phyloP scores from a whole-genome alignment of 2,888 invertebrate species.

The Lissonota sp. region DNA sequence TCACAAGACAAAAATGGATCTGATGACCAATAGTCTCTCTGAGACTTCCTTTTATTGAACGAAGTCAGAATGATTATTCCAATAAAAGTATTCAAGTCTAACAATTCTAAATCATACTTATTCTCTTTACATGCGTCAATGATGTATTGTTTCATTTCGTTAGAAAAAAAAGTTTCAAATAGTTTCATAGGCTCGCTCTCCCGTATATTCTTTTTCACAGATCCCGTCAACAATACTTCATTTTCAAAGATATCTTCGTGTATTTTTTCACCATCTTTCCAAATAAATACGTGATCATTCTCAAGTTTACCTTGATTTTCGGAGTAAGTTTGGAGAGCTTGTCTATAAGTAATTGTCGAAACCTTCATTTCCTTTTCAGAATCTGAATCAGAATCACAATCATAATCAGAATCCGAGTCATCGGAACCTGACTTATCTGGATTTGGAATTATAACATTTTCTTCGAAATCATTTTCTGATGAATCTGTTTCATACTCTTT shows the following conservation, averaged over 20 bases:
- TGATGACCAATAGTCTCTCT: slow-evolving; percentile 53
- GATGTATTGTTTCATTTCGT: slow-evolving; percentile 64
- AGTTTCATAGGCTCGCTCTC: slow-evolving; percentile 53
- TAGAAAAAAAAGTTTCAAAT: slow-evolving; percentile 63
- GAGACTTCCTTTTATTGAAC: slow-evolving; percentile 46
- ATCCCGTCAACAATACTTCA: slow-evolving; percentile 44
- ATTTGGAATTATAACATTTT: slow-evolving; percentile 22
- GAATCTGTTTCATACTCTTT: slow-evolving; percentile 9
- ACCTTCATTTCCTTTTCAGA: no score
- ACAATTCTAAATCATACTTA: slow-evolving; percentile 51
- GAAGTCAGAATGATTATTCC: slow-evolving; percentile 45
- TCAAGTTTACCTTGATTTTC: no score
- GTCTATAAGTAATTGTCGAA: no score
- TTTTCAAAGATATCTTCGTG: slow-evolving; percentile 45
- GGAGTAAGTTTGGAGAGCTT: no score
- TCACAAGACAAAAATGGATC: slow-evolving; percentile 33
- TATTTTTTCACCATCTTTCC: slow-evolving; percentile 58
- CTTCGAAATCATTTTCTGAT: slow-evolving; percentile 32
- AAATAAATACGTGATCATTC: slow-evolving; percentile 53
- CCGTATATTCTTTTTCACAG: slow-evolving; percentile 30
- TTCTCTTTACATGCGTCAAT: slow-evolving; percentile 63
- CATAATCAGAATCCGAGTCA: slow-evolving; percentile 30
- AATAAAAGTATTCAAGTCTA: slow-evolving; percentile 38
- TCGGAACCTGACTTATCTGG: slow-evolving; percentile 20
- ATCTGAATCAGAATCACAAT: no score